Conservation (phyloP, 2,797 vertebrate genomes). For the Sebastolobus alascanus region DNA sequence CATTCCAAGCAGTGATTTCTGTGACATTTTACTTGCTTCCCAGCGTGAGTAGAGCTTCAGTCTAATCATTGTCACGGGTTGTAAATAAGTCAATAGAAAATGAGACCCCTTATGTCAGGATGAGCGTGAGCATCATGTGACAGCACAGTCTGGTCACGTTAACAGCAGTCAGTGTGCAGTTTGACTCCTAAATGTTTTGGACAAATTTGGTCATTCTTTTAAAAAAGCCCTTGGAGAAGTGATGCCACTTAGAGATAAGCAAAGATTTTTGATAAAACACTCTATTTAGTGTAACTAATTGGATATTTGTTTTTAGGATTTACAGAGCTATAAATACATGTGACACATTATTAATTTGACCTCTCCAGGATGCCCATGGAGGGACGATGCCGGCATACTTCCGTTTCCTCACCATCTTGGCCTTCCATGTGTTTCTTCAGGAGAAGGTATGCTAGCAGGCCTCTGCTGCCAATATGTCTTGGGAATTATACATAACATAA, state of each 20-base stretch:
- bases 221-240: background rate
- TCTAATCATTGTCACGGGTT: constrained; percentile 22
- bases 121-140: constrained; percentile 64
- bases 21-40: background rate
- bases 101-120: constrained; percentile 18
- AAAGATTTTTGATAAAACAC: too few relatives aligned
- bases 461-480: background rate
- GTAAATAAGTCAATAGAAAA: constrained; percentile 37
- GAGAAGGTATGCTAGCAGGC: constrained; percentile 88
- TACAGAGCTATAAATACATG: too few relatives aligned
- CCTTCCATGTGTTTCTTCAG: constrained; percentile 95
- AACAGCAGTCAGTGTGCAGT: background rate
- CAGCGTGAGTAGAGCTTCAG: too few relatives aligned
- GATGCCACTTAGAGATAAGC: background rate
- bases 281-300: too few relatives aligned
- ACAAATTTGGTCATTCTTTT: background rate
- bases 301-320: too few relatives aligned
- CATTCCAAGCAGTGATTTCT: background rate
- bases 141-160: constrained; percentile 6
- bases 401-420: constrained; percentile 96
- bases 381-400: constrained; percentile 93
- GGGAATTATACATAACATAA: background rate
- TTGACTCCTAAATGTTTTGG: background rate
- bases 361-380: constrained; percentile 77
- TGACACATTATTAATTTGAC: background rate